Percentiles rank a stretch among this genome's conserved stretches.
These are phyloP conservation scores for Vireo altiloquus DNA, from an alignment of 2,113 vertebrate species.

Conservation along the genomic window DNA sequence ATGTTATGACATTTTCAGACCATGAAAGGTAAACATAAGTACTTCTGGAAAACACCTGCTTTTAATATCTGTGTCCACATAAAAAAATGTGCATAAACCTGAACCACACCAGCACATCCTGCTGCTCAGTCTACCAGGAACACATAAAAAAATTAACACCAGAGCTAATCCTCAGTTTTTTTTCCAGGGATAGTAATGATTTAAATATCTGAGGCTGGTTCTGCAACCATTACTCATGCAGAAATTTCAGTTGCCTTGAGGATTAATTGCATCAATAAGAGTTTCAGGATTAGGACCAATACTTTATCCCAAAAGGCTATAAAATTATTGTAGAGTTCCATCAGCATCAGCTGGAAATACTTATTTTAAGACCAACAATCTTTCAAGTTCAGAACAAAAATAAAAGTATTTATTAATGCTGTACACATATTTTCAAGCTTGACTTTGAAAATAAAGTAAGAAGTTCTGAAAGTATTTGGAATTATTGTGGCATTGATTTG, in stretches of 20 bases:
- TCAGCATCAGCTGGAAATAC: background rate
- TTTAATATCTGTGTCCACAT: background rate
- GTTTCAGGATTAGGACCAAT: background rate
- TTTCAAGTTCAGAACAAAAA: background rate
- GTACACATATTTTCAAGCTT: background rate
- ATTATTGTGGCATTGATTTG: background rate
- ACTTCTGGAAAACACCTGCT: slow-evolving; percentile 16
- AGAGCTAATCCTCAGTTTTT: slow-evolving; percentile 10
- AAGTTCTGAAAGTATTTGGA: background rate
- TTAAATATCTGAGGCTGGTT: background rate
- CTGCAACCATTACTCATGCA: background rate
- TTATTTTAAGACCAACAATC: background rate
- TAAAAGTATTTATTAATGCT: background rate
- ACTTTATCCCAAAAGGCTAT: background rate
- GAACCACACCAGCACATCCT: too few relatives aligned
- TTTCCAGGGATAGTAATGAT: background rate
- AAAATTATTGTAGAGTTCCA: background rate
- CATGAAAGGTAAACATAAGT: background rate
- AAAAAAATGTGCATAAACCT: too few relatives aligned
- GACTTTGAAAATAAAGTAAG: background rate
- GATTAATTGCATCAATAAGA: slow-evolving; percentile 3
- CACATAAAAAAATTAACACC: slow-evolving; percentile 1
- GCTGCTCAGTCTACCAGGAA: too few relatives aligned
- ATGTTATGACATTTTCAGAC: background rate
- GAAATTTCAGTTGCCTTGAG: background rate